Conservation (phyloP, 2,113 vertebrate genomes). For the Leuciscus idus region DNA sequence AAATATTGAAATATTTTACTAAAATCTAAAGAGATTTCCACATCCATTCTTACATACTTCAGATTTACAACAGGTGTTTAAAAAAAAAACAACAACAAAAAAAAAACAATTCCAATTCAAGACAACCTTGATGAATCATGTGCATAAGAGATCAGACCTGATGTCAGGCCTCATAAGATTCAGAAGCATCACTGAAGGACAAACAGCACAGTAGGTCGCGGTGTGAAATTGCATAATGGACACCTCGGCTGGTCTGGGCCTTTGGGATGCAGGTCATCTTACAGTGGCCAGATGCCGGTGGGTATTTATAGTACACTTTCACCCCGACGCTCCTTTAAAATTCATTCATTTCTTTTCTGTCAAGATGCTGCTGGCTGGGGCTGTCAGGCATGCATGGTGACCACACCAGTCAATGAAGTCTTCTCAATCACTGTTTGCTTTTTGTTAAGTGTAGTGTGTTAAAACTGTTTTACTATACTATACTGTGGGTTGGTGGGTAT, state of each 20-base stretch:
- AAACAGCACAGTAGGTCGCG: not conserved
- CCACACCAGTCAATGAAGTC: not conserved
- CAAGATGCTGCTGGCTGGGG: not conserved
- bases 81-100: not conserved
- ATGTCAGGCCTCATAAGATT: constrained; percentile 14
- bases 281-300: constrained; percentile 21
- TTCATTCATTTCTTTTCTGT: constrained; percentile 23
- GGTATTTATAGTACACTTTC: constrained; percentile 42
- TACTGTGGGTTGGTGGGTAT: no score
- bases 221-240: constrained; percentile 35
- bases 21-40: not conserved
- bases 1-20: not conserved
- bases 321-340: constrained; percentile 3
- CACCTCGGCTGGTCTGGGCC: not conserved
- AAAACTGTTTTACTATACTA: no score
- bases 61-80: not conserved
- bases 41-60: not conserved
- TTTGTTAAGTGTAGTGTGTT: no score
- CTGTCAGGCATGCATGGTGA: not conserved
- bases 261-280: constrained; percentile 11
- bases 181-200: not conserved
- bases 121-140: not conserved
- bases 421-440: not conserved
- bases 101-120: not conserved
- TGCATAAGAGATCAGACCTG: constrained; percentile 8